Percentiles rank a stretch among this genome's conserved stretches.
phyloP scores from a whole-genome alignment of 2,888 invertebrate genomes.

The Eledona agricola region DNA sequence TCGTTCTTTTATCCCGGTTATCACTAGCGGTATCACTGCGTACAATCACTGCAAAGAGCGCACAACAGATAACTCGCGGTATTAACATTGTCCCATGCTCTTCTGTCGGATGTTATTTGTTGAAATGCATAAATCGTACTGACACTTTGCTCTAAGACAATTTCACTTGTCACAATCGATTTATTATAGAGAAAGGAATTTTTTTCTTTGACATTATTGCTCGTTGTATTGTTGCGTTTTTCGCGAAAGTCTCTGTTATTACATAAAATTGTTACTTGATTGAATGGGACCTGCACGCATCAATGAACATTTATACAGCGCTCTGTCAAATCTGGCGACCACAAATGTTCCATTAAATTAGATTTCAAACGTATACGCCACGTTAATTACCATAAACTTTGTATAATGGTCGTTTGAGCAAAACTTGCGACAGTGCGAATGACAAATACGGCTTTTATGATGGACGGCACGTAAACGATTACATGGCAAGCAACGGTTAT shows the following conservation, averaged over 20 bases:
- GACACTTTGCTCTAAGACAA: slow-evolving; percentile 47
- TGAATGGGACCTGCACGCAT: slow-evolving; percentile 48
- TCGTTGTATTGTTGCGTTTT: slow-evolving; percentile 53
- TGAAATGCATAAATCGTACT: slow-evolving; percentile 50
- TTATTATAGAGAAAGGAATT: slow-evolving; percentile 54
- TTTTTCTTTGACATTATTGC: slow-evolving; percentile 51
- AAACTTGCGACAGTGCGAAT: slow-evolving; percentile 1
- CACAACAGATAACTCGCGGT: slow-evolving; percentile 41
- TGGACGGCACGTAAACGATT: slow-evolving; percentile 17
- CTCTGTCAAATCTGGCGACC: slow-evolving; percentile 26
- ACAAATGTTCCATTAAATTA: slow-evolving; percentile 28
- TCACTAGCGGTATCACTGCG: slow-evolving; percentile 26
- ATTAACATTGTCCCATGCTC: slow-evolving; percentile 49
- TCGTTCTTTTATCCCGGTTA: slow-evolving; percentile 55
- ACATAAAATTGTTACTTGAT: slow-evolving; percentile 54
- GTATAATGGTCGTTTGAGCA: slow-evolving; percentile 12
- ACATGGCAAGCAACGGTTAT: slow-evolving; percentile 15
- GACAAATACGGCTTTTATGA: slow-evolving; percentile 18
- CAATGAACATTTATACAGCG: slow-evolving; percentile 39
- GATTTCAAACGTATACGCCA: slow-evolving; percentile 16
- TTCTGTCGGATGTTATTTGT: slow-evolving; percentile 41
- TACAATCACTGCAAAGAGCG: slow-evolving; percentile 31
- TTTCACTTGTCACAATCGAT: slow-evolving; percentile 55
- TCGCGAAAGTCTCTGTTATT: slow-evolving; percentile 51
- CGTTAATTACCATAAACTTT: slow-evolving; percentile 7